Evolutionary conservation across 2,113 vertebrate species (phyloP).

Genomic region (Symphodus melops): DNA sequence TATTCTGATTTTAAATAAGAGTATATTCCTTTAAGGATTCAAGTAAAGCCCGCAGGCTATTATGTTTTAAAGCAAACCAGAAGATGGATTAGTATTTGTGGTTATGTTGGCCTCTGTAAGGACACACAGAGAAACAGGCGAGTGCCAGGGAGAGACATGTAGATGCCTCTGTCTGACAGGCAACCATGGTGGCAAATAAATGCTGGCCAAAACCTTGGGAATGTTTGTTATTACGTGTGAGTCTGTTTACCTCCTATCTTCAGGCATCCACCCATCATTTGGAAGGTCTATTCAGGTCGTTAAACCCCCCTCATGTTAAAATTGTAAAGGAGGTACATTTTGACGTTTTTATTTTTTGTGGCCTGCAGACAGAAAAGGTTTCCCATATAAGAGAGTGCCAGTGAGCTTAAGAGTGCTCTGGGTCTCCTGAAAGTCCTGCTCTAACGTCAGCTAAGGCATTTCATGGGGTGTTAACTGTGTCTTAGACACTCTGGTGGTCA

Average conservation of each 20-base stretch:
- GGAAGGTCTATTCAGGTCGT: conserved; percentile 21
- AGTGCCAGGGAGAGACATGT: conserved; percentile 74
- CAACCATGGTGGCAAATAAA: conserved; percentile 44
- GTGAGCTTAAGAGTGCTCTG: conserved; percentile 47
- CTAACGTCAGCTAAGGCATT: conserved; percentile 59
- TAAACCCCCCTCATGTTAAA: conserved; percentile 38
- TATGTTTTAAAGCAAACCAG: conserved; percentile 78
- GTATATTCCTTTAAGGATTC: background rate
- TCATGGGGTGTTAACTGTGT: conserved; percentile 71
- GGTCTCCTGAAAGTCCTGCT: conserved; percentile 54
- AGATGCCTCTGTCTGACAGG: conserved; percentile 61
- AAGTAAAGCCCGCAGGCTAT: conserved; percentile 79
- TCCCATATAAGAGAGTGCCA: conserved; percentile 44
- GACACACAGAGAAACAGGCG: conserved; percentile 45
- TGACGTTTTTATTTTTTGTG: conserved; percentile 40
- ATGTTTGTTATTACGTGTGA: conserved; percentile 33
- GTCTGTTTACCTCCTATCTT: conserved; percentile 39
- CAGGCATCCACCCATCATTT: conserved; percentile 37
- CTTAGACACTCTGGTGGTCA: conserved; percentile 55
- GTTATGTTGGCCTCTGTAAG: conserved; percentile 39
- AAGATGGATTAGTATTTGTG: conserved; percentile 84
- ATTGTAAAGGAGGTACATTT: conserved; percentile 40
- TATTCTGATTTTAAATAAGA: background rate
- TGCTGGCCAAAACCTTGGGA: conserved; percentile 28
- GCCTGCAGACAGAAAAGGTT: conserved; percentile 39